Evolutionary conservation across 2,888 invertebrate species (phyloP).

Genomic region (Trissonchulus sp.): DNA sequence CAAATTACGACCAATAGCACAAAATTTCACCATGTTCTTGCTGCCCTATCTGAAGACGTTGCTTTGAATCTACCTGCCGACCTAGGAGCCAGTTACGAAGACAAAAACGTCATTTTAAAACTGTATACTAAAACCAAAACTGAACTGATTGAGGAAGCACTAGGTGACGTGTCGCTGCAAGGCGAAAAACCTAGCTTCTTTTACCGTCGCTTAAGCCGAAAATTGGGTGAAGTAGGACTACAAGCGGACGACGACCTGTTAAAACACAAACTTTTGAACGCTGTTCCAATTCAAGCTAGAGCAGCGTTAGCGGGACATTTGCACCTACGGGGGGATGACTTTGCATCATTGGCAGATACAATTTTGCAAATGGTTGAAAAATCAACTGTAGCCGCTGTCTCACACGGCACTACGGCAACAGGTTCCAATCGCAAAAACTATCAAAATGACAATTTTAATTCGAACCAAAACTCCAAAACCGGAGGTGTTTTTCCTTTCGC

Average conservation of each 20-base stretch:
- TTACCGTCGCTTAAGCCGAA: background rate
- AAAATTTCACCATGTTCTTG: background rate
- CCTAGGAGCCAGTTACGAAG: background rate
- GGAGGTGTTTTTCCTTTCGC: background rate
- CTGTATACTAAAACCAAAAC: background rate
- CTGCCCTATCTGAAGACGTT: background rate
- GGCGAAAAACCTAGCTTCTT: background rate
- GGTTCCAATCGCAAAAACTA: background rate
- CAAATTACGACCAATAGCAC: background rate
- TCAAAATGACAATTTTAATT: too few species aligned
- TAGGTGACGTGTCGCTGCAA: background rate
- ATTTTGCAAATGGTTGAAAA: background rate
- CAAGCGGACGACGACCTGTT: background rate
- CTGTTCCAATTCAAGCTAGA: background rate
- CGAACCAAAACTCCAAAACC: too few species aligned
- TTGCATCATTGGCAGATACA: background rate
- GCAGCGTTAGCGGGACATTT: background rate
- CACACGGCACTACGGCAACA: background rate
- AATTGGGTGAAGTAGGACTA: background rate
- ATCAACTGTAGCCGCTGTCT: background rate
- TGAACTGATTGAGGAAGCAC: background rate
- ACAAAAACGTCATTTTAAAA: background rate
- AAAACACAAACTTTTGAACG: background rate
- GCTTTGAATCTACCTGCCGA: background rate
- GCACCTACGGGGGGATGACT: background rate